phyloP scores from a whole-genome alignment of 1,140 invertebrate species.

The Vollenhovia emeryi region DNA sequence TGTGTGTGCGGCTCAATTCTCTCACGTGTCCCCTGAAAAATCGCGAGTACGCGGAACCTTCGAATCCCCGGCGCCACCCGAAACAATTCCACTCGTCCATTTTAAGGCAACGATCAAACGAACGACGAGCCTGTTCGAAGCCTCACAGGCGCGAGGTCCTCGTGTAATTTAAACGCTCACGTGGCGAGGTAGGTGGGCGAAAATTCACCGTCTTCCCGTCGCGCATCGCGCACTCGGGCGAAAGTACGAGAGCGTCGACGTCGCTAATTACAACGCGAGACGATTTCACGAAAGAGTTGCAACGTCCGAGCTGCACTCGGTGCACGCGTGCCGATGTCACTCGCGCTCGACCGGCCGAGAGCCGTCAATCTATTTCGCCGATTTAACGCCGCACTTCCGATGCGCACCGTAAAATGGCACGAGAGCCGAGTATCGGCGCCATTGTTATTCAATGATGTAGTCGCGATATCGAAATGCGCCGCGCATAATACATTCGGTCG shows the following conservation, averaged over 20 bases:
- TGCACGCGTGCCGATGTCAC: too few relatives aligned
- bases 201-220: too few relatives aligned
- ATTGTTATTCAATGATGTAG: conserved; percentile 11
- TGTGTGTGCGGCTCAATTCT: too few relatives aligned
- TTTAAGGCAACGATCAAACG: neutral
- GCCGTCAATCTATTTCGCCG: neutral
- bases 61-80: neutral
- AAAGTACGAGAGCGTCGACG: neutral
- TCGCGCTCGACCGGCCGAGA: too few relatives aligned
- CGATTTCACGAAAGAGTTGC: neutral
- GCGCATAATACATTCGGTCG: neutral
- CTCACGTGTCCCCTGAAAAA: too few relatives aligned
- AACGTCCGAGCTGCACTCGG: neutral
- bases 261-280: neutral
- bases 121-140: neutral
- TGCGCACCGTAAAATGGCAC: neutral
- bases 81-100: neutral
- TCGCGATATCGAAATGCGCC: neutral
- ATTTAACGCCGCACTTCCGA: neutral
- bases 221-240: too few relatives aligned
- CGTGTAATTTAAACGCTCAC: too few relatives aligned
- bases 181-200: too few relatives aligned
- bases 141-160: too few relatives aligned
- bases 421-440: neutral
- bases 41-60: too few relatives aligned